Conservation (phyloP, 2,113 vertebrate genomes). For the Alectura lathami region DNA sequence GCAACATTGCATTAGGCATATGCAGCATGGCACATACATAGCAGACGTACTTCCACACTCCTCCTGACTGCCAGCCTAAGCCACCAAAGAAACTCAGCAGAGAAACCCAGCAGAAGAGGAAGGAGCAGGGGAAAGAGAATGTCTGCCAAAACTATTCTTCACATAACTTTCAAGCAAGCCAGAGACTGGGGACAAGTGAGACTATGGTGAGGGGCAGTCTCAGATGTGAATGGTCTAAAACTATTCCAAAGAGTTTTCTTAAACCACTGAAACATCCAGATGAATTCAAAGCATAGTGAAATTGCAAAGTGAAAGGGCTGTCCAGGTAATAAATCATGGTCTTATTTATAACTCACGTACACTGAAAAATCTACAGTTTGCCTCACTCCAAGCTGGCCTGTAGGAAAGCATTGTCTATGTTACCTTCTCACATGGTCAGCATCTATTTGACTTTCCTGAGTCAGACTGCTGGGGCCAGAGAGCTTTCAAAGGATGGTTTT, state of each 20-base stretch:
- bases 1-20: background rate
- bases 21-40: too few relatives aligned
- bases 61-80: background rate
- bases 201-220: background rate
- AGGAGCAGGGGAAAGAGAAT: background rate
- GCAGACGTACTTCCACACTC: background rate
- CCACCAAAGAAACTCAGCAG: background rate
- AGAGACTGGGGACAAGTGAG: background rate
- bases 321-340: background rate
- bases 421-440: background rate
- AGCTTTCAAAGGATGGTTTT: slow-evolving; percentile 25
- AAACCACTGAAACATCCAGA: background rate
- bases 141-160: background rate
- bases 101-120: background rate
- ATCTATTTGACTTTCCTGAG: background rate
- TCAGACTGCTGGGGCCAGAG: slow-evolving; percentile 17
- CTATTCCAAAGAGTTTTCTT: background rate
- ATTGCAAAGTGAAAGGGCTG: background rate
- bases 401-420: background rate
- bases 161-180: background rate
- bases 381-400: background rate
- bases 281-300: background rate
- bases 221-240: background rate
- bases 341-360: background rate
- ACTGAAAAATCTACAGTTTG: background rate